Conservation (phyloP, 2,888 invertebrate species). For the Diarsia brunnea region DNA sequence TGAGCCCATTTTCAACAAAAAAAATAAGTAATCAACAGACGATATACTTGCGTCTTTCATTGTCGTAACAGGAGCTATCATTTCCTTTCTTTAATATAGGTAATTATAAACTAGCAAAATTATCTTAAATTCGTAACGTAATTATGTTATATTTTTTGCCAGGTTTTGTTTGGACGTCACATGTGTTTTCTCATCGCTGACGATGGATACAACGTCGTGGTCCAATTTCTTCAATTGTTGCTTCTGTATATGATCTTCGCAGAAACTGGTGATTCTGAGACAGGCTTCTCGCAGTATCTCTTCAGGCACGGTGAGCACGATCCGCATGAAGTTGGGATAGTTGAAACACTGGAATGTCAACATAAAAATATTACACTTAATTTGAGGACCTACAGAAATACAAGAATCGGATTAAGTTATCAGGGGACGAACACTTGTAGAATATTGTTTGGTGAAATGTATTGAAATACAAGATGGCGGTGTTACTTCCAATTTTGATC, state of each 20-base stretch:
- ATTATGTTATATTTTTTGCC: conserved; percentile 30
- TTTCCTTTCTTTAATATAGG: not conserved
- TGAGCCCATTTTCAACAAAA: not conserved
- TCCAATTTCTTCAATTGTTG: conserved; percentile 31
- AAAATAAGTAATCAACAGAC: not conserved
- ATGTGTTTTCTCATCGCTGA: conserved; percentile 12
- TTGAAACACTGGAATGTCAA: conserved; percentile 94
- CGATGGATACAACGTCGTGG: conserved; percentile 44
- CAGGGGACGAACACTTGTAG: too few species aligned
- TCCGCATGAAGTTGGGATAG: conserved; percentile 96
- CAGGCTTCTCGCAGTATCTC: conserved; percentile 96
- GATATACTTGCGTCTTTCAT: not conserved
- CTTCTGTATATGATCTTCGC: conserved; percentile 90
- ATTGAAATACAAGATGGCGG: not conserved
- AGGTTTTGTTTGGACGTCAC: conserved; percentile 23
- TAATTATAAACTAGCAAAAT: not conserved
- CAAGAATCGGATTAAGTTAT: too few species aligned
- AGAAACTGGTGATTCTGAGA: conserved; percentile 95
- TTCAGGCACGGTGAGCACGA: conserved; percentile 98
- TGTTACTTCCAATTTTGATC: not conserved
- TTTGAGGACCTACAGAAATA: not conserved
- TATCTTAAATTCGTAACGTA: not conserved
- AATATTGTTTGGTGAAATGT: too few species aligned
- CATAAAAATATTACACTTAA: not conserved
- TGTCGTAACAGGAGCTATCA: not conserved